Evolutionary conservation across 64 coral and sea anemone genomes (phyloP), one percentile per base, ranked within the genome.

Genomic region (Porites lutea): DNA sequence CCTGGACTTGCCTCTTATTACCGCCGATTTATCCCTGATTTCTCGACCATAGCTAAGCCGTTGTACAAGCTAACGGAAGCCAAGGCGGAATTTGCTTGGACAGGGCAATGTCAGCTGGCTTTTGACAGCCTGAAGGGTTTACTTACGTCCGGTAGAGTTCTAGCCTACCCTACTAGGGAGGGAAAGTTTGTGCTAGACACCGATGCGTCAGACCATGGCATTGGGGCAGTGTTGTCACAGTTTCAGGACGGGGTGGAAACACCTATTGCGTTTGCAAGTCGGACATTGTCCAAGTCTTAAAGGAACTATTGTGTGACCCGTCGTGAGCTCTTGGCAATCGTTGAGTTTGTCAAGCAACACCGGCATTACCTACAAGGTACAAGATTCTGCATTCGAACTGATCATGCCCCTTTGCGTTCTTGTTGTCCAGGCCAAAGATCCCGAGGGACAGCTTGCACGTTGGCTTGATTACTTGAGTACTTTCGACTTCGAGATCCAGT

Each of bases 341-440:
- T 37, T 37, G 27, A 37, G 27, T 37, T 74, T 48, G 75, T 79
- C 3, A 68, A 50, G 43, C 55, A 49, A 6, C 79, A 79, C 19
- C 88, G 79, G 52, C 88, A 89, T 15, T 79, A 89, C 47, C 60
- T 89, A 1, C 67, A 78, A 46, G 87, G 87, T 4, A 59, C 50
- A 23, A 22, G 19, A 3, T 78, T 78, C 61, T 45, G 23, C 9
- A 45, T 89, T 2, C 4, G 74, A 49, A 89, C 88, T 5, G 59
- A 79, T 18, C 88, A 89, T 37, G 59, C 57, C 5, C 27, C 88
- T 3, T 27, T 89, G 16, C 48, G 6, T 11, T 89, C n/a, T 74
- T 74, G 8, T 89, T 16, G 69, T 77, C 57, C 49, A 69, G 44
- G 78, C 79, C 44, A 79, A 79, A 22, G 65, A 89, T 23, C 88